Base-by-base conservation (phyloP, 2,888 invertebrate species). In the Drosophila buzzatii region DNA sequence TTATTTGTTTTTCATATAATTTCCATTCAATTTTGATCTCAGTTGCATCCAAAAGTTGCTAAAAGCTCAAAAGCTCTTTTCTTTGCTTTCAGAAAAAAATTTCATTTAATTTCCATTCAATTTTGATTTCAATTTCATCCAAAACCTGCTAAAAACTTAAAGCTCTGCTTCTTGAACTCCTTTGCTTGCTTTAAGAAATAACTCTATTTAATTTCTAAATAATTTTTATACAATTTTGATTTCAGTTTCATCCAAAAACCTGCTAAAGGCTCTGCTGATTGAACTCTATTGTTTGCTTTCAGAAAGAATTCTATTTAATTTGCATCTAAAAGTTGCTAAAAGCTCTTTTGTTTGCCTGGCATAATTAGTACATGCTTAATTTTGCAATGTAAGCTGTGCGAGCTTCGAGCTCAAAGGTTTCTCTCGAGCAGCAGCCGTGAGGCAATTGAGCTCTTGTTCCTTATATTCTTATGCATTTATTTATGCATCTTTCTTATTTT, bases 351-450 rank as follows among this genome's bases (percentile, higher is more conserved):
- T 12, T 2, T 27, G 20, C 5, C 37, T 23, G 23, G 27, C 27
- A 27, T 37, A 16, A 16, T 37, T 16, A 20, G 14, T 41, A 18
- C 31, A 23, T 23, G 16, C 4, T 37, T 37, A 14, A 14, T 23
- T 18, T 8, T 0, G 37, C 23, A 4, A 37, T 18, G 35, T 12
- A 6, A 37, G 37, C 8, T 52, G 35, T 52, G 35, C 31, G 14
- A 6, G 37, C 6, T 76, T 60, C 45, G 49, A 16, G 59, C 66
- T 75, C 44, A 63, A 77, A 60, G 78, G 62, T 41, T 52, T 44
- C 9, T 23, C 44, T 60, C 57, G 67, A 78, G 76, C 73, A 76
- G 73, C 76, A 78, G 78, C 73, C 73, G 51, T 51, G 67, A 63
- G 75, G 78, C 73, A 72, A 77, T 78, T 76, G 59, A 63, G 73